phyloP scores from a whole-genome alignment of 1,140 invertebrate species.

The Teleopsis dalmanni region DNA sequence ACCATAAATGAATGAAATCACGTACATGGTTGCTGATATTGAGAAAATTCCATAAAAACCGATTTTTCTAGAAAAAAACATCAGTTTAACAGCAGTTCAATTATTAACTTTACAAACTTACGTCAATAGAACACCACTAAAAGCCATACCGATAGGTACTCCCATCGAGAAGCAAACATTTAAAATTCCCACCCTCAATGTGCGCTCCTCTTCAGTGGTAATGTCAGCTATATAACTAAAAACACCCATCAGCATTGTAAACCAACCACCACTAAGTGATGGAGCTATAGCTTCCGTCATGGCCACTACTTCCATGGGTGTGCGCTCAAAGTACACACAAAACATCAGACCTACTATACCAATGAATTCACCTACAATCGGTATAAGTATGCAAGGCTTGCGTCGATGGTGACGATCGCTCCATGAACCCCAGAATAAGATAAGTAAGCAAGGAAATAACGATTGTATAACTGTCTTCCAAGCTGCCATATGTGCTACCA shows the following conservation, averaged over 20 bases:
- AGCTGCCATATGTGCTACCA: conserved; percentile 67
- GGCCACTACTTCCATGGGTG: conserved; percentile 71
- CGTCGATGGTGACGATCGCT: conserved; percentile 64
- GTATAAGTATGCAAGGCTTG: conserved; percentile 77
- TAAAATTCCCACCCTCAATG: conserved; percentile 72
- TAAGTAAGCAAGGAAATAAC: conserved; percentile 62
- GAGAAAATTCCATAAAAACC: conserved; percentile 74
- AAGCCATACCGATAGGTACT: conserved; percentile 68
- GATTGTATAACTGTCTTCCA: conserved; percentile 76
- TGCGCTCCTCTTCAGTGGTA: conserved; percentile 70
- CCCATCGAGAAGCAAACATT: conserved; percentile 75
- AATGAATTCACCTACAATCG: conserved; percentile 71
- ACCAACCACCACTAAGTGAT: conserved; percentile 68
- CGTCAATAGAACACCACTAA: conserved; percentile 61
- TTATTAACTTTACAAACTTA: conserved; percentile 18
- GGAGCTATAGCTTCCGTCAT: conserved; percentile 69
- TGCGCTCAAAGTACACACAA: conserved; percentile 67
- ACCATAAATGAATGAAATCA: conserved; percentile 65
- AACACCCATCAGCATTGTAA: conserved; percentile 81
- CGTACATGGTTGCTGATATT: conserved; percentile 62
- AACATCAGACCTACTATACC: conserved; percentile 68
- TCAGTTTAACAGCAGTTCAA: not conserved
- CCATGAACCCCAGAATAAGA: conserved; percentile 72
- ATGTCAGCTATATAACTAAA: conserved; percentile 86
- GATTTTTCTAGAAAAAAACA: conserved; percentile 50